Base-by-base conservation (phyloP, 1,140 invertebrate genomes). In the Caerostris darwini region DNA sequence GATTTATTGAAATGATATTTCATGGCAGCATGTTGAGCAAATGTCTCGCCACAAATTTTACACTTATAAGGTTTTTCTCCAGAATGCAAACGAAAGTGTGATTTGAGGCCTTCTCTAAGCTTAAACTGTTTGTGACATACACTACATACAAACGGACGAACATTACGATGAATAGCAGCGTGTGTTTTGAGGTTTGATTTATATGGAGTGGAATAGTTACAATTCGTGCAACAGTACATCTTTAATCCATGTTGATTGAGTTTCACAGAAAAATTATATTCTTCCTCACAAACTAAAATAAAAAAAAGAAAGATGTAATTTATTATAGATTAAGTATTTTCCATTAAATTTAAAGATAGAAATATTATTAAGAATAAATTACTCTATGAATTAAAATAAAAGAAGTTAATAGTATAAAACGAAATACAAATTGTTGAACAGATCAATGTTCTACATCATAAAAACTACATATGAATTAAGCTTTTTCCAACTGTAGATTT, bases 31-130 rank as follows among this genome's bases (percentile, higher is more conserved):
- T 82, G 17, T 14, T 56, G 81, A 17, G 6, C 17, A 67, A 83
- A 93, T 34, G 57, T 14, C 17, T 93, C 34, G n/a, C 17, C 12
- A n/a, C 91, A 93, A 6, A 12, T 96, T 96, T 95, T 96, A 97
- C 96, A 97, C 85, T 95, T 95, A 95, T 96, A 96, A 7, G 96
- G 96, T 89, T 96, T 96, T 94, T 96, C 96, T 95, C 95, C 82
- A 95, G 94, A 56, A 95, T 96, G 94, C 2, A 87, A 7, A 17
- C 34, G 69, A 56, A 57, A 53, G 50, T 94, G 93, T 5, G 17
- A 14, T 12, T 67, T 56, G 6, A 93, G 81, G 50, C 67, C 7
- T 3, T 17, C 59, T 50, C 89, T 93, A 19, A 82, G 91, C 59
- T 12, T 64, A 58, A 93, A 93, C 14, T 59, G 12, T 59, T 87